Evolutionary conservation across 1,140 invertebrate species (phyloP).

Genomic region (Lepidostoma basale): DNA sequence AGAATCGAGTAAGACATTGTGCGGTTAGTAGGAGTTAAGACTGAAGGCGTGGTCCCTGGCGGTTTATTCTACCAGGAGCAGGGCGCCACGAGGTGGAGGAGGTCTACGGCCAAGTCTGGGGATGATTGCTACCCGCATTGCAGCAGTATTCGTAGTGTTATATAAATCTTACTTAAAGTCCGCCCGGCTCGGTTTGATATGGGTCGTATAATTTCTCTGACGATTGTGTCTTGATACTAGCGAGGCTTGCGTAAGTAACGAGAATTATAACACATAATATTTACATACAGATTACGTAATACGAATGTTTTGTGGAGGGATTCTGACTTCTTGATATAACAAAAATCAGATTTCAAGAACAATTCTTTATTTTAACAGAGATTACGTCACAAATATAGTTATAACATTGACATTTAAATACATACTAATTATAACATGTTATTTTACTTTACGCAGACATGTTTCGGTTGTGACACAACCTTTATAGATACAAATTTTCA

Average conservation of each 20-base stretch:
- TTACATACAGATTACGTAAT: too few relatives aligned
- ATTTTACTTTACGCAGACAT: too few relatives aligned
- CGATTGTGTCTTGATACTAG: neutral
- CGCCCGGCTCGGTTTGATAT: conserved; percentile 1
- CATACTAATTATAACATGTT: too few relatives aligned
- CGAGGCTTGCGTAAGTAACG: neutral
- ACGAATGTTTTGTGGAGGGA: too few relatives aligned
- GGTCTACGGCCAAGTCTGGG: neutral
- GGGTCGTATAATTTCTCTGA: conserved; percentile 7
- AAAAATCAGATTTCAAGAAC: too few relatives aligned
- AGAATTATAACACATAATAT: too few relatives aligned
- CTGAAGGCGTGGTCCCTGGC: conserved; percentile 24
- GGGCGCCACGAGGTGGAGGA: conserved; percentile 5
- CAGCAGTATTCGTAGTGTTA: conserved; percentile 20
- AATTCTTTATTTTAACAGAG: too few relatives aligned
- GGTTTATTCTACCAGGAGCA: conserved; percentile 20
- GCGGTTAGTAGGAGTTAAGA: neutral
- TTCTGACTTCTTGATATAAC: too few relatives aligned
- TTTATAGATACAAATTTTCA: too few relatives aligned
- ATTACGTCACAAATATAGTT: too few relatives aligned
- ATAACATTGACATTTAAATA: too few relatives aligned
- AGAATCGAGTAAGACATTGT: neutral
- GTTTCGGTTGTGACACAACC: too few relatives aligned
- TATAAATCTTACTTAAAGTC: conserved; percentile 16
- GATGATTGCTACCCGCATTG: conserved; percentile 30